These are phyloP conservation scores for Acanthopagrus latus DNA, from an alignment of 2,797 vertebrate species.

Conservation along the genomic window DNA sequence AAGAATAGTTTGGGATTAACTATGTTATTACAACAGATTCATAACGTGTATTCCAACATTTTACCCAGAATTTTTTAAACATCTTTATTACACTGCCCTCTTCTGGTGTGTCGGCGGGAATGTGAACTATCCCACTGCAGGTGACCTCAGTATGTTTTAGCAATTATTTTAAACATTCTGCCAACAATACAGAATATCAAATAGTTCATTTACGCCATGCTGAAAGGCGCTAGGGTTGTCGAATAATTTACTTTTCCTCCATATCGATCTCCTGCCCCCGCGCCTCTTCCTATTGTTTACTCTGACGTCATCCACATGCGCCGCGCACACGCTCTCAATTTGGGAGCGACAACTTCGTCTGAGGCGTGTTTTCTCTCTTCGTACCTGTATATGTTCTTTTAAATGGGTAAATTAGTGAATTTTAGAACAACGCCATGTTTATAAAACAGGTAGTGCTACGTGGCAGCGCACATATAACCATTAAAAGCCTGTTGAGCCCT, in stretches of 20 bases:
- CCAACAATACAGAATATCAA: background rate
- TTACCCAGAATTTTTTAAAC: too few relatives aligned
- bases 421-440: rapidly evolving
- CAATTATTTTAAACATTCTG: background rate
- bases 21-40: background rate
- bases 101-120: background rate
- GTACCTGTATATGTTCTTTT: background rate
- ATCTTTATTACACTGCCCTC: constrained; percentile 3
- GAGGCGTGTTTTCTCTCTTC: background rate
- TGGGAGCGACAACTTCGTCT: background rate
- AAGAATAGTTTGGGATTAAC: background rate
- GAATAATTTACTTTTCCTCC: background rate
- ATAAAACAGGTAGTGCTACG: rapidly evolving
- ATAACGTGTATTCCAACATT: background rate
- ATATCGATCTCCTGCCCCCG: rapidly evolving
- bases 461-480: rapidly evolving
- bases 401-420: background rate
- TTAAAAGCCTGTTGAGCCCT: background rate
- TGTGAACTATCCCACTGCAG: background rate
- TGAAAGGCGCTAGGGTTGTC: too few relatives aligned
- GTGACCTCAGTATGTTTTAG: background rate
- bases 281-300: constrained; percentile 32
- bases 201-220: rapidly evolving
- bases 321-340: constrained; percentile 5
- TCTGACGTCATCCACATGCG: constrained; percentile 57